These are phyloP conservation scores for Ylistrum balloti DNA, from an alignment of 1,140 invertebrate species.

Conservation along the genomic window DNA sequence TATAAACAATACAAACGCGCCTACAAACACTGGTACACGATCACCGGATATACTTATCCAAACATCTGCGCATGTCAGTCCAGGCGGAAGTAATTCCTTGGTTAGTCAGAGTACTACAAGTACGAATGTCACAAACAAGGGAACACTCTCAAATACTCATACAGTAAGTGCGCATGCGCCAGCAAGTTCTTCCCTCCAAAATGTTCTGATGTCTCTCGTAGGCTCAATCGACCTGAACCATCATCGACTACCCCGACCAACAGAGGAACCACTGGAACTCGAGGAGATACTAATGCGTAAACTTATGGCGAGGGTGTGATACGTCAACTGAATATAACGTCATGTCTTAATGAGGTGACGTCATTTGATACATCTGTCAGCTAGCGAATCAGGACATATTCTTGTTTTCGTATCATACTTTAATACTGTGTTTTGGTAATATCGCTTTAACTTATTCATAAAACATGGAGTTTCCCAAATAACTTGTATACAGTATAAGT, in stretches of 20 bases:
- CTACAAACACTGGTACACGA: neutral
- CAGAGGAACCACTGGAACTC: neutral
- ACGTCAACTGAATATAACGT: neutral
- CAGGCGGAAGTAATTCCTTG: neutral
- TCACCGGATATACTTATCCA: neutral
- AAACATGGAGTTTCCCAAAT: too few species aligned
- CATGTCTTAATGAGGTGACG: too few species aligned
- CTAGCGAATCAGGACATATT: too few species aligned
- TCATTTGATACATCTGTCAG: too few species aligned
- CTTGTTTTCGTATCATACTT: too few species aligned
- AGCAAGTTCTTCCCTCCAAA: neutral
- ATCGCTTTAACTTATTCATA: too few species aligned
- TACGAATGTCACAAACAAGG: neutral
- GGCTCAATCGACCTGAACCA: neutral
- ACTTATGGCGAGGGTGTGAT: neutral
- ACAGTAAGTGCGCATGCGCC: neutral
- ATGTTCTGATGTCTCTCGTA: neutral
- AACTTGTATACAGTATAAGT: too few species aligned
- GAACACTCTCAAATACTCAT: neutral
- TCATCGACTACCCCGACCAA: neutral
- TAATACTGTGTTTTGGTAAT: too few species aligned
- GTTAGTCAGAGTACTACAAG: neutral
- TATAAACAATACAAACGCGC: neutral
- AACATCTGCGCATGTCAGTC: constrained; percentile 24
- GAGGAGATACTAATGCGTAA: neutral